Base-by-base conservation (phyloP, 2,797 vertebrate species). In the Enteromius trimaculatus region DNA sequence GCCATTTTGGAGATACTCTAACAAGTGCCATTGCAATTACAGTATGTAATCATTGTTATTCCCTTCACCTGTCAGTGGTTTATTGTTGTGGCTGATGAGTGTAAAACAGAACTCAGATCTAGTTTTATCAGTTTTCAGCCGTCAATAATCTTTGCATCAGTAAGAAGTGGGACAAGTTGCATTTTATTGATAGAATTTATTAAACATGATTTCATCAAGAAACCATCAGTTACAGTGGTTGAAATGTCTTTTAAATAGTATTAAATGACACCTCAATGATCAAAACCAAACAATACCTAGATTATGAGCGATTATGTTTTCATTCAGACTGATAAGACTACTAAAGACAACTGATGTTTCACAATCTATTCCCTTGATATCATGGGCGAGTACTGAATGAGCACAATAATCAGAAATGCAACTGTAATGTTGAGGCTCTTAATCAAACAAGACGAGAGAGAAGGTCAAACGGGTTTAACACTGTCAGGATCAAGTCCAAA, bases 401-500 rank as follows among this genome's bases (percentile, higher is more conserved):
- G 16, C 4, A 55, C 29, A 64, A 47, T 51, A 69, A 84, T 75
- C 68, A 74, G 70, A 74, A 5, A 62, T 69, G 72, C 51, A 51
- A 75, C 68, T 81, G 68, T 62, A 81, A 79, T 75, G 75, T 39
- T 42, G 79, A 86, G 53, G 51, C 76, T 65, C 37, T 58, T 68
- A 75, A 82, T 78, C 75, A 75, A 60, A 65, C 21, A n/a, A 62
- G 62, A 71, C 5, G 6, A 71, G 53, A 74, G 37, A 78, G 53
- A 62, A 81, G 60, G 64, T 21, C 60, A 55, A 64, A 31, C 39
- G 68, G 72, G 68, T 80, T 47, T 72, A 81, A 70, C 86, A 81
- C 70, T 4, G 26, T 79, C 49, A 82, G 66, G 31, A 77, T 55
- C 77, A 83, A 79, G 21, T 75, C 39, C 58, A 70, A 87, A 86